Conservation (phyloP, 2,113 vertebrate genomes). For the Pteropus alecto region DNA sequence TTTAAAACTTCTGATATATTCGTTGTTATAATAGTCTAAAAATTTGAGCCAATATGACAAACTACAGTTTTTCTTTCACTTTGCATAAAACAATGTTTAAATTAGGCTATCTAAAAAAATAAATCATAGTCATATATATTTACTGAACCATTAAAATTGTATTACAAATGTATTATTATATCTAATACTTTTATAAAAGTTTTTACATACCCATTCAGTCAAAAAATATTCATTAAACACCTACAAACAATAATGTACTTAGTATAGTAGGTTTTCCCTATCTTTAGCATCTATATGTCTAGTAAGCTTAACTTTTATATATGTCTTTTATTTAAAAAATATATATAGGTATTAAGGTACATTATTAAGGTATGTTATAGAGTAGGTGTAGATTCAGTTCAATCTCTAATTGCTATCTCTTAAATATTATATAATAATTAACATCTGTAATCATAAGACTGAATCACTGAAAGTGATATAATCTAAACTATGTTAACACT, state of each 20-base stretch:
- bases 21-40: neutral
- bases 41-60: neutral
- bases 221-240: neutral
- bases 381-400: neutral
- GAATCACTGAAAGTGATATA: neutral
- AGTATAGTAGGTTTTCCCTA: neutral
- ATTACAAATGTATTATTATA: neutral
- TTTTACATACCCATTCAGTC: neutral
- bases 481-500: neutral
- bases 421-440: neutral
- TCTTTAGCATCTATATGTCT: neutral
- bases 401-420: neutral
- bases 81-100: neutral
- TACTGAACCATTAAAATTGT: neutral
- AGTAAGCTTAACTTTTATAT: neutral
- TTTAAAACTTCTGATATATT: constrained; percentile 25
- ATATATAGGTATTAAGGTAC: neutral
- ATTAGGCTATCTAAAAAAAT: neutral
- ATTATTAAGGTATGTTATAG: neutral
- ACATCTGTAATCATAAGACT: neutral
- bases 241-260: neutral
- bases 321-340: neutral
- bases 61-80: neutral
- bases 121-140: neutral
- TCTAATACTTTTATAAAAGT: neutral